Evolutionary conservation across 2,888 invertebrate species (phyloP), one percentile per base, ranked within the genome.

Genomic region (Scaptomyza cyrtandrae): DNA sequence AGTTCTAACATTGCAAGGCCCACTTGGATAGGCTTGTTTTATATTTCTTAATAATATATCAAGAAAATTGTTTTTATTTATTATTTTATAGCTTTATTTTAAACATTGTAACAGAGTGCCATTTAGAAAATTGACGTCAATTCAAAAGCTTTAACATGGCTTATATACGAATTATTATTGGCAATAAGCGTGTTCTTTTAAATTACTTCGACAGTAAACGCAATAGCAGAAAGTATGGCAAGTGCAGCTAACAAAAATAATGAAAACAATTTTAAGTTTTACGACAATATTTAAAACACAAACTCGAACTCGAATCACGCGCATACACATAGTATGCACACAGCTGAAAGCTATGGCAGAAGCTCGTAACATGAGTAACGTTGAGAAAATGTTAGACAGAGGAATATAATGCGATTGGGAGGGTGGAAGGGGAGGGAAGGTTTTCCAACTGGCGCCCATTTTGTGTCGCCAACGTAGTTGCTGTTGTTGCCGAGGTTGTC

Each of bases 401-500:
- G 37, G 54, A 19, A 44, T 27, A 19, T 10, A 29, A 9, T 24
- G 57, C 49, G 44, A 37, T 14, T 9, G 16, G 6, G 11, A n/a
- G n/a, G 13, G 9, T 29, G 19, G 31, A 13, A 3, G 19, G 27
- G 19, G 27, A 19, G 19, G 29, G 2, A 19, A 19, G 19, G 41
- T 45, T 39, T 43, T 39, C 45, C 19, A 31, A 59, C 48, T 72
- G 82, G 83, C 86, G 82, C 86, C 88, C 65, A 55, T 64, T 81
- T 73, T 50, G 64, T 65, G 81, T 85, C 80, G 86, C 86, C 88
- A 72, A 35, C 68, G 56, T 45, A 55, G 27, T 50, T 67, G 63
- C 49, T 64, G 57, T 62, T 65, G 62, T 61, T 60, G 68, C 31
- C 67, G 61, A 56, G 56, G 33, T 53, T 63, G 48, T 49, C 54